Conservation (phyloP, 2,888 invertebrate species). For the Conomelus anceps region DNA sequence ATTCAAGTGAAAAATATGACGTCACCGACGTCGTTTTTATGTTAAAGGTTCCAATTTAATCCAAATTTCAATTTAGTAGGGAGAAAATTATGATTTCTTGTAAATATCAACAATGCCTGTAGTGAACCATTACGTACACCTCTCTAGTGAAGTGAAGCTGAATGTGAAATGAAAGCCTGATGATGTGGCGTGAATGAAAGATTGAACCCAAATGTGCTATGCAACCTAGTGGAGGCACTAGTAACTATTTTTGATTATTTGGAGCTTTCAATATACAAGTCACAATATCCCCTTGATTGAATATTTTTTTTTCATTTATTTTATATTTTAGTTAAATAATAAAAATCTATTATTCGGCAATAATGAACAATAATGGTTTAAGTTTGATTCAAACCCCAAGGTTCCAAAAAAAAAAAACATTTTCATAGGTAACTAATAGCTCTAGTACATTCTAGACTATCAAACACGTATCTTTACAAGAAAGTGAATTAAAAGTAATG, state of each 20-base stretch:
- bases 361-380: not conserved
- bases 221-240: not conserved
- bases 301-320: not conserved
- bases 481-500: too few species aligned
- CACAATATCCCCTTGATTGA: not conserved
- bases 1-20: conserved; percentile 7
- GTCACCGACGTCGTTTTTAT: not conserved
- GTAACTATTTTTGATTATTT: not conserved
- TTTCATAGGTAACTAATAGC: too few species aligned
- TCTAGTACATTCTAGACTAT: too few species aligned
- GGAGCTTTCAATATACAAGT: not conserved
- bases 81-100: not conserved
- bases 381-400: too few species aligned
- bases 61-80: not conserved
- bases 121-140: not conserved
- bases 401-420: too few species aligned
- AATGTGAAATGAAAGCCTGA: conserved; percentile 16
- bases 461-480: too few species aligned
- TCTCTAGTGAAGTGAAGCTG: not conserved
- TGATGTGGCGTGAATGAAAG: conserved; percentile 20
- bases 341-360: not conserved
- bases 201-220: not conserved
- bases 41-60: not conserved
- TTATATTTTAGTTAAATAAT: not conserved
- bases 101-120: not conserved